Percentiles rank a stretch among this genome's conserved stretches.
These are phyloP conservation scores for Kryptolebias marmoratus DNA, from an alignment of 2,113 vertebrate genomes.

Conservation along the genomic window DNA sequence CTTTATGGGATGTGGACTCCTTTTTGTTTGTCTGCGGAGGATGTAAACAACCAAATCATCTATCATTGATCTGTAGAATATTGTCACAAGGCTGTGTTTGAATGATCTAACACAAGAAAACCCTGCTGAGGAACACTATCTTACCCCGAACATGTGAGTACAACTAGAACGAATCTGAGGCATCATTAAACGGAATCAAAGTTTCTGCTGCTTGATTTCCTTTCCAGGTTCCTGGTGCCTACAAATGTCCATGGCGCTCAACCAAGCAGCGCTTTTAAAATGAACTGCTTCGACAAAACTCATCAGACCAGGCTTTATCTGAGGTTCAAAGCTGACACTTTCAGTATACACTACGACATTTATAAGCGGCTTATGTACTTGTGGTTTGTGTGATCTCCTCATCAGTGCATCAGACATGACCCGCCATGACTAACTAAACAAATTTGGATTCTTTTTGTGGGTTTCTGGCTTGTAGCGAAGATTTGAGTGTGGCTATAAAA, in stretches of 20 bases:
- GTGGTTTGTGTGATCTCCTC: slow-evolving; percentile 33
- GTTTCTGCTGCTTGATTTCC: background rate
- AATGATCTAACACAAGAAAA: no score
- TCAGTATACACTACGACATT: slow-evolving; percentile 15
- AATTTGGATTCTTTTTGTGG: background rate
- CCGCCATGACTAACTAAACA: slow-evolving; percentile 11
- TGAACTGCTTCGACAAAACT: slow-evolving; percentile 10
- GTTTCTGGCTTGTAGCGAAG: background rate
- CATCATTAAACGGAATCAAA: background rate
- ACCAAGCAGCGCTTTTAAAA: slow-evolving; percentile 1
- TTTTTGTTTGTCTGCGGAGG: background rate
- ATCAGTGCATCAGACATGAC: slow-evolving; percentile 3
- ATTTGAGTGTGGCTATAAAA: background rate
- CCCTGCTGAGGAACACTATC: background rate
- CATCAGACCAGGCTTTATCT: slow-evolving; percentile 24
- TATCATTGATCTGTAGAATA: no score
- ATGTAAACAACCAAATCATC: background rate
- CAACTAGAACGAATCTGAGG: background rate
- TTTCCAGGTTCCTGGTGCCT: slow-evolving; percentile 5
- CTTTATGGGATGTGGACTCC: no score
- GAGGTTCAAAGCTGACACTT: slow-evolving; percentile 22
- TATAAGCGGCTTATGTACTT: slow-evolving; percentile 54
- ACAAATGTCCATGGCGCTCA: background rate
- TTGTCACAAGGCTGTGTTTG: no score
- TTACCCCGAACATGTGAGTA: background rate